Evolutionary conservation across 2,888 invertebrate species (phyloP).

Genomic region (Trichogramma dendrolimi): DNA sequence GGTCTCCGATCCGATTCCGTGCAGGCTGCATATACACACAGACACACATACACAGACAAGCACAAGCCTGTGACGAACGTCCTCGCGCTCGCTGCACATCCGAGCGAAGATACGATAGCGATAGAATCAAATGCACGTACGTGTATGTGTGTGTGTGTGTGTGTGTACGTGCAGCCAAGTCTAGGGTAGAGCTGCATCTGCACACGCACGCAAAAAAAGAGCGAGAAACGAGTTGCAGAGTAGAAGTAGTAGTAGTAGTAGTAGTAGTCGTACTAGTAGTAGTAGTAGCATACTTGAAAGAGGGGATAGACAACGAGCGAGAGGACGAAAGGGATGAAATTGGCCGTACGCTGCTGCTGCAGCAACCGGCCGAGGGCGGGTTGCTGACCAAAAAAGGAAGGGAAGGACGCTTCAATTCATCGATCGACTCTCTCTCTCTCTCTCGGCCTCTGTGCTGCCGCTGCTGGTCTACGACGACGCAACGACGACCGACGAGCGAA

Average conservation of each 20-base stretch:
- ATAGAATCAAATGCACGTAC: slow-evolving; percentile 17
- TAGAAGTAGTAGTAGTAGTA: too few relatives aligned
- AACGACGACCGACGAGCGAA: background rate
- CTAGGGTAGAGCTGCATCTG: too few relatives aligned
- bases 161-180: slow-evolving; percentile 21
- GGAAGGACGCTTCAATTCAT: slow-evolving; percentile 52
- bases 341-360: slow-evolving; percentile 26
- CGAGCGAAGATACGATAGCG: slow-evolving; percentile 23
- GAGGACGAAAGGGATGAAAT: slow-evolving; percentile 28
- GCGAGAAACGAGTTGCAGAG: too few relatives aligned
- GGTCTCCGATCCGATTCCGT: too few relatives aligned
- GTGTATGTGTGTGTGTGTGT: slow-evolving; percentile 21
- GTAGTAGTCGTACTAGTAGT: too few relatives aligned
- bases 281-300: too few relatives aligned
- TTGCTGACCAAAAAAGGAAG: slow-evolving; percentile 48
- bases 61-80: slow-evolving; percentile 13
- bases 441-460: background rate
- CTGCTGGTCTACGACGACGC: background rate
- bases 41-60: too few relatives aligned
- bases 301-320: slow-evolving; percentile 7
- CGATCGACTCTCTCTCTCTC: slow-evolving; percentile 42
- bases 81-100: background rate
- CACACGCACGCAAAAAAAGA: too few relatives aligned
- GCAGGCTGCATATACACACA: too few relatives aligned
- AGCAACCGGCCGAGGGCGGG: slow-evolving; percentile 31